These are phyloP conservation scores for Baryphthengus martii DNA, from an alignment of 2,113 vertebrate species.

Conservation along the genomic window DNA sequence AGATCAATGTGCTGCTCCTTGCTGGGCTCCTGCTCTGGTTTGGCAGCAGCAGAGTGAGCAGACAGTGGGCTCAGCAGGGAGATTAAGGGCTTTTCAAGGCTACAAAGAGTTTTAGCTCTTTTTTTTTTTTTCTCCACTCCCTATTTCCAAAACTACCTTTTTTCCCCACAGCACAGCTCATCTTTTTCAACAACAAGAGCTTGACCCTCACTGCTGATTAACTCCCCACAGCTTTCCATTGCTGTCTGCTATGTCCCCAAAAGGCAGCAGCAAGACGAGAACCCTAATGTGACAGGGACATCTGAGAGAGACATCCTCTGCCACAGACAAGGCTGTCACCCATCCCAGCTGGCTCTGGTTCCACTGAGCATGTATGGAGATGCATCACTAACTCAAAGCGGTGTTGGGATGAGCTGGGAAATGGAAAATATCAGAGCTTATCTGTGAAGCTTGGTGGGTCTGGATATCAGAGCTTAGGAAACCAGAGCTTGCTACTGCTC, in stretches of 20 bases:
- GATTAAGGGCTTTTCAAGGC: not conserved
- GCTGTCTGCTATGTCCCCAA: not conserved
- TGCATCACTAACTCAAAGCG: rapidly evolving
- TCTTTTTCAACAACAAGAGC: not conserved
- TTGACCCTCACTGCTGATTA: not conserved
- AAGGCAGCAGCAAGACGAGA: rapidly evolving
- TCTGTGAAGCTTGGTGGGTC: not conserved
- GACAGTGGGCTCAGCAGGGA: not conserved
- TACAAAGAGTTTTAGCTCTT: not conserved
- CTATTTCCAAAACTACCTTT: not conserved
- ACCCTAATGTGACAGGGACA: rapidly evolving
- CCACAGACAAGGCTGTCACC: not conserved
- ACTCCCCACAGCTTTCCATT: not conserved
- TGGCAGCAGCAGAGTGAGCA: not conserved
- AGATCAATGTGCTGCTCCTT: not conserved
- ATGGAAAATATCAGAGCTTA: not conserved
- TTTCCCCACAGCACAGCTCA: not conserved
- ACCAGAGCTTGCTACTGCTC: not conserved
- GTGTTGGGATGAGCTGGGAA: not conserved
- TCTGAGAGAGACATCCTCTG: not conserved
- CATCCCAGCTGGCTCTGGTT: not conserved
- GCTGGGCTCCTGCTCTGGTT: not conserved
- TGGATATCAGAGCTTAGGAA: not conserved
- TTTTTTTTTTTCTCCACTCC: not conserved
- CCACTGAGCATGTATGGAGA: rapidly evolving